Conservation (phyloP, 2,888 invertebrate species). For the Drosophila hamatofila region DNA sequence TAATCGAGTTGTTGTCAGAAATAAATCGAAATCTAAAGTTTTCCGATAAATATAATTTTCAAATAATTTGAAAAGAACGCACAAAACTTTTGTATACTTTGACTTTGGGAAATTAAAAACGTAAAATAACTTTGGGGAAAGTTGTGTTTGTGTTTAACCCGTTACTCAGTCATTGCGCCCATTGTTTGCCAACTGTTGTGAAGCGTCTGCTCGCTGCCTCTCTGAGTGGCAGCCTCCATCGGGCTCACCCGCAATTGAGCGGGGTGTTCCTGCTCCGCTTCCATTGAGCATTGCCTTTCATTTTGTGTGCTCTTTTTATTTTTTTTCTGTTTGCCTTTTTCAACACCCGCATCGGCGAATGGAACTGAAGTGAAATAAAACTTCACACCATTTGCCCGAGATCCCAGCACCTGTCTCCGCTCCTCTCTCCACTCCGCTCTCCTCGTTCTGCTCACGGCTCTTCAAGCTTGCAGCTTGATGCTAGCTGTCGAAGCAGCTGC, state of each 20-base stretch:
- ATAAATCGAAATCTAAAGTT: neutral
- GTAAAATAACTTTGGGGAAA: slow-evolving; percentile 46
- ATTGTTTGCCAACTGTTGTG: slow-evolving; percentile 57
- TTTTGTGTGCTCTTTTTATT: slow-evolving; percentile 27
- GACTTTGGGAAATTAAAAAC: slow-evolving; percentile 16
- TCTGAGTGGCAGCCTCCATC: slow-evolving; percentile 42
- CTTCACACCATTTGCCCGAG: slow-evolving; percentile 72
- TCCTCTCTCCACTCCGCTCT: neutral
- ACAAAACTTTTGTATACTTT: slow-evolving; percentile 14
- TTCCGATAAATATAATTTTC: slow-evolving; percentile 16
- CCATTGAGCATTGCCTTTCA: slow-evolving; percentile 58
- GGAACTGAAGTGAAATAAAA: slow-evolving; percentile 74
- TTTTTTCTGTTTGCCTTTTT: slow-evolving; percentile 27
- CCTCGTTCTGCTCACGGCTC: neutral
- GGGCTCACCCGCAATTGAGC: slow-evolving; percentile 18
- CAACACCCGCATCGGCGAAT: slow-evolving; percentile 44
- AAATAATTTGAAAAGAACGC: slow-evolving; percentile 19
- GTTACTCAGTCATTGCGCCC: slow-evolving; percentile 60
- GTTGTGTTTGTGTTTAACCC: slow-evolving; percentile 57
- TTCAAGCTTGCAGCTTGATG: slow-evolving; percentile 1
- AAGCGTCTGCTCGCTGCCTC: slow-evolving; percentile 32
- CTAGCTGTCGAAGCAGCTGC: slow-evolving; percentile 27
- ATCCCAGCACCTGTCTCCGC: neutral
- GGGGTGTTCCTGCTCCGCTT: slow-evolving; percentile 1
- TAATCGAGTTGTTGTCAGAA: neutral